Conservation (phyloP, 2,797 vertebrate species). For the Ataeniobius toweri region DNA sequence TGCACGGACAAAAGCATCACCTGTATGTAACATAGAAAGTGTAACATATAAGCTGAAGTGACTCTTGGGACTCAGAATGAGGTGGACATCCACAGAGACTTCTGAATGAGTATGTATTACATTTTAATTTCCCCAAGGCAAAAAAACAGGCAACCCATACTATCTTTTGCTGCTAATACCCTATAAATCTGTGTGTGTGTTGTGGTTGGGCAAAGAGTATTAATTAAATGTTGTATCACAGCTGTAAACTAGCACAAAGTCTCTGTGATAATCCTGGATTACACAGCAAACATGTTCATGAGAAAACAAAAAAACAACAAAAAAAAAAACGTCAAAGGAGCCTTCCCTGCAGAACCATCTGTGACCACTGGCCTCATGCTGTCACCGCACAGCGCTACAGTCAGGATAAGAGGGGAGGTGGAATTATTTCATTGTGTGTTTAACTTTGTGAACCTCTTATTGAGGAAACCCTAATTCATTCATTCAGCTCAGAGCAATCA, state of each 20-base stretch:
- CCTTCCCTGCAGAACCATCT: slow-evolving; percentile 79
- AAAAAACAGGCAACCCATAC: slow-evolving; percentile 77
- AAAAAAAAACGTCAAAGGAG: slow-evolving; percentile 79
- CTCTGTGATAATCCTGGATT: slow-evolving; percentile 91
- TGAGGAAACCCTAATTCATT: slow-evolving; percentile 34
- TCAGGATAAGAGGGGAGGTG: slow-evolving; percentile 56
- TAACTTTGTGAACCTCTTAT: slow-evolving; percentile 74
- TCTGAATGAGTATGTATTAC: slow-evolving; percentile 91
- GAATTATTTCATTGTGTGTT: slow-evolving; percentile 72
- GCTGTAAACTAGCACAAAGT: slow-evolving; percentile 89
- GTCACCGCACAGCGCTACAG: slow-evolving; percentile 60
- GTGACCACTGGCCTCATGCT: slow-evolving; percentile 66
- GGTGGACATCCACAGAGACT: slow-evolving; percentile 92
- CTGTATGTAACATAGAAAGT: slow-evolving; percentile 60
- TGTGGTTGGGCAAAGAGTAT: slow-evolving; percentile 62
- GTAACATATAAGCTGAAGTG: slow-evolving; percentile 78
- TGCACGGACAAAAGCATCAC: slow-evolving; percentile 79
- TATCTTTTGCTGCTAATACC: slow-evolving; percentile 78
- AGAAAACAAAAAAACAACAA: slow-evolving; percentile 79
- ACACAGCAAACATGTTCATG: slow-evolving; percentile 86
- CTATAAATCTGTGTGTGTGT: slow-evolving; percentile 46
- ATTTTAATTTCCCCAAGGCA: slow-evolving; percentile 75
- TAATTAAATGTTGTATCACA: slow-evolving; percentile 82
- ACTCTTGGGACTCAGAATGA: slow-evolving; percentile 89
- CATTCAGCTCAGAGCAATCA: slow-evolving; percentile 24